These are phyloP conservation scores for Drosophila melanosoma DNA, from an alignment of 2,888 invertebrate species.

Conservation along the genomic window DNA sequence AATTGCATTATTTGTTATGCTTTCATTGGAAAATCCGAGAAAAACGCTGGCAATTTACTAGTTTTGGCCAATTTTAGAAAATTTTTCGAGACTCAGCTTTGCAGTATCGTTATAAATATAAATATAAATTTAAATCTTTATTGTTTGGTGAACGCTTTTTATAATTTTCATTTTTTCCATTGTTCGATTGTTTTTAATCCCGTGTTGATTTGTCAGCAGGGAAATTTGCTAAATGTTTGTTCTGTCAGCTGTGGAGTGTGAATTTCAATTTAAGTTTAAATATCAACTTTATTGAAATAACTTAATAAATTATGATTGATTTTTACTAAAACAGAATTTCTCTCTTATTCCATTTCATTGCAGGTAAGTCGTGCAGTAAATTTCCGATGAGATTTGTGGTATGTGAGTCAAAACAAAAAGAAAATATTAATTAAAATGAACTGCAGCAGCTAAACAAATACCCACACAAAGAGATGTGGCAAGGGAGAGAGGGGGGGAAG, in stretches of 20 bases:
- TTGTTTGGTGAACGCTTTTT: background rate
- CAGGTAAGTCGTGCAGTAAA: constrained; percentile 53
- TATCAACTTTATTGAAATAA: background rate
- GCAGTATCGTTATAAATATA: background rate
- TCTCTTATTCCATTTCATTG: constrained; percentile 33
- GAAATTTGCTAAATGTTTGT: background rate
- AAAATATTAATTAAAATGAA: constrained; percentile 73
- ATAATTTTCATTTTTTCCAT: background rate
- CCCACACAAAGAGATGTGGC: constrained; percentile 7
- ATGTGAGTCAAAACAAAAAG: constrained; percentile 34
- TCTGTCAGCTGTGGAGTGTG: background rate
- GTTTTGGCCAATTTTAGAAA: background rate
- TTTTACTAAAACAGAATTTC: constrained; percentile 16
- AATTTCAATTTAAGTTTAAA: background rate
- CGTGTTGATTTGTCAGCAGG: background rate
- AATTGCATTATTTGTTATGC: background rate
- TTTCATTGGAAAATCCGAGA: background rate
- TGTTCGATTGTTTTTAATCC: background rate
- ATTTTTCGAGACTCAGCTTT: background rate
- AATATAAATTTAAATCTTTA: background rate
- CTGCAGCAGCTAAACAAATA: constrained; percentile 42
- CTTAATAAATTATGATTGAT: background rate
- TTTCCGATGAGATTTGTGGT: constrained; percentile 23
- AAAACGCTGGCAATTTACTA: background rate
- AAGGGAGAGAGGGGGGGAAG: background rate